Conservation (phyloP, 92 coral and sea anemone species). For the Paramuricea clavata region DNA sequence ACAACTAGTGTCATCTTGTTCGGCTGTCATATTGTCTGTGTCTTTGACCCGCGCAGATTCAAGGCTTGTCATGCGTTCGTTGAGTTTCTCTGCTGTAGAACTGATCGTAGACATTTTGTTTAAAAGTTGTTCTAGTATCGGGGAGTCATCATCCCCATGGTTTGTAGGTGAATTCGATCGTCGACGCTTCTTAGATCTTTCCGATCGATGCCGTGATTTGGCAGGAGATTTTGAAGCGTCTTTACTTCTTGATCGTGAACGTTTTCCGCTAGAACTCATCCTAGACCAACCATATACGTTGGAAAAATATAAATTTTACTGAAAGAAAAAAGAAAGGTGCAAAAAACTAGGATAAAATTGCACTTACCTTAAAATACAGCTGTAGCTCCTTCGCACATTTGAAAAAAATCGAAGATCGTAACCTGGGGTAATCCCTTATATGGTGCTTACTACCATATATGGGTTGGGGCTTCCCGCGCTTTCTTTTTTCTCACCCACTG, state of each 20-base stretch:
- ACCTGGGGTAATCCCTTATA: background rate
- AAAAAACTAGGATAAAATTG: background rate
- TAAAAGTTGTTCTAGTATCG: background rate
- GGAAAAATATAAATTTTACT: background rate
- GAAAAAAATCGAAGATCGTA: background rate
- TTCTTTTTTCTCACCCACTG: background rate
- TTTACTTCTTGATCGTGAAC: background rate
- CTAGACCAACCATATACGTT: background rate
- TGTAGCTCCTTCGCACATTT: background rate
- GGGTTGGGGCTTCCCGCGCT: conserved; percentile 2
- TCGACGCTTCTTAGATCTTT: background rate
- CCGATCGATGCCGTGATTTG: background rate
- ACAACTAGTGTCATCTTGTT: background rate
- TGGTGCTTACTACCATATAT: background rate
- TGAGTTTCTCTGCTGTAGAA: background rate
- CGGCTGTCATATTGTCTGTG: background rate
- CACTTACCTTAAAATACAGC: background rate
- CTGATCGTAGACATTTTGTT: background rate
- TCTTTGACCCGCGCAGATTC: background rate
- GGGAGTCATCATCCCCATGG: background rate
- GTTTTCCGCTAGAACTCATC: background rate
- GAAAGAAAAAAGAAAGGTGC: background rate
- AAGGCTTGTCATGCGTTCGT: background rate
- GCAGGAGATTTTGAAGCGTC: background rate
- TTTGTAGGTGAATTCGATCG: too few species aligned